These are phyloP conservation scores for Synodontis membranacea DNA, from an alignment of 2,113 vertebrate genomes.

Conservation along the genomic window DNA sequence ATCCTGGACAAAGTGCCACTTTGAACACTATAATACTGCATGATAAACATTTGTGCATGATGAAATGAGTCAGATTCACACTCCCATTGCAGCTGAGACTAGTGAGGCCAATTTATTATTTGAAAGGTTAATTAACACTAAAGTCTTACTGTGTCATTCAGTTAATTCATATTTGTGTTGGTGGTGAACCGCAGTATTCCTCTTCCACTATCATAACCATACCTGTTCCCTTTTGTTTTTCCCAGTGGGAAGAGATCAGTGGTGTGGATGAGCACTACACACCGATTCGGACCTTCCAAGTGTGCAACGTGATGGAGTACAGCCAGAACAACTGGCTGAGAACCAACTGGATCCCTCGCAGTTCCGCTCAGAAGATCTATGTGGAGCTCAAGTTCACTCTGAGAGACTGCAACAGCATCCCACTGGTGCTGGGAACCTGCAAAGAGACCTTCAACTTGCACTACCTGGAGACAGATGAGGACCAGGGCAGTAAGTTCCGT, in stretches of 20 bases:
- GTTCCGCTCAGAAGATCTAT: slow-evolving; percentile 95
- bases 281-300: slow-evolving; percentile 97
- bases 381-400: slow-evolving; percentile 98
- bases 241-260: slow-evolving; percentile 96
- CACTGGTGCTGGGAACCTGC: slow-evolving; percentile 92
- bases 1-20: slow-evolving; percentile 55
- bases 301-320: slow-evolving; percentile 99
- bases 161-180: not conserved
- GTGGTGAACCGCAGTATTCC: not conserved
- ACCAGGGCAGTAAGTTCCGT: slow-evolving; percentile 87
- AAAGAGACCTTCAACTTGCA: slow-evolving; percentile 99
- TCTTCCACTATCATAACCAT: not conserved
- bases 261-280: slow-evolving; percentile 98
- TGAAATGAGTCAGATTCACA: slow-evolving; percentile 19
- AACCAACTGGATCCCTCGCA: slow-evolving; percentile 96
- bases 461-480: slow-evolving; percentile 93
- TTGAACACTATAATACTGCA: slow-evolving; percentile 53
- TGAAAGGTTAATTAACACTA: slow-evolving; percentile 37
- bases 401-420: slow-evolving; percentile 97
- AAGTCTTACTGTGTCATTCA: not conserved
- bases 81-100: slow-evolving; percentile 22
- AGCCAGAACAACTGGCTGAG: slow-evolving; percentile 99
- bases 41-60: slow-evolving; percentile 47
- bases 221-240: slow-evolving; percentile 23
- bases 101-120: slow-evolving; percentile 28